phyloP scores from a whole-genome alignment of 2,888 invertebrate species.

The Trichacis sp. region DNA sequence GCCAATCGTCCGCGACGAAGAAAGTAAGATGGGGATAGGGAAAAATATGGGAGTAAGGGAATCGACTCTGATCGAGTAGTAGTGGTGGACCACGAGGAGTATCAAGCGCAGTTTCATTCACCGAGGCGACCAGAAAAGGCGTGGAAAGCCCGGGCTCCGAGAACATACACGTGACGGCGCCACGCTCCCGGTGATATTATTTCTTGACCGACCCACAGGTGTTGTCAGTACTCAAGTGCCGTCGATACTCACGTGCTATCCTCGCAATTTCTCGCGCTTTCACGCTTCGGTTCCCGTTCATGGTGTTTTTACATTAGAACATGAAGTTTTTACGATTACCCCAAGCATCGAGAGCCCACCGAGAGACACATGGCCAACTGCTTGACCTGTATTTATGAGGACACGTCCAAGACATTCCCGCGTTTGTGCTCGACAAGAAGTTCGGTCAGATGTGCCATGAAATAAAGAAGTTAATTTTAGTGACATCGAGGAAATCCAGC shows the following conservation, averaged over 20 bases:
- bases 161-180: conserved; percentile 10
- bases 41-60: conserved; percentile 15
- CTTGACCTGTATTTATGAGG: too few species aligned
- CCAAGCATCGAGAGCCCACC: too few species aligned
- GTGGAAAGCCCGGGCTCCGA: conserved; percentile 32
- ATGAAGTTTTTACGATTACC: too few species aligned
- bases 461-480: conserved; percentile 31
- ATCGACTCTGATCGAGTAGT: conserved; percentile 23
- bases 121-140: conserved; percentile 39
- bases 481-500: conserved; percentile 39
- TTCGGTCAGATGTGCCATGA: conserved; percentile 64
- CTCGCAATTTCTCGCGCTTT: too few species aligned
- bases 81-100: conserved; percentile 35
- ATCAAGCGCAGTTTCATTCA: conserved; percentile 41
- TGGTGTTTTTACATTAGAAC: too few species aligned
- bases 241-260: too few species aligned
- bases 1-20: conserved; percentile 5
- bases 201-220: background rate
- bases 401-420: too few species aligned
- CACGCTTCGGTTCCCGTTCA: too few species aligned
- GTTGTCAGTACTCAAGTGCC: too few species aligned
- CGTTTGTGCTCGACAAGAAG: too few species aligned
- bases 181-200: background rate
- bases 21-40: conserved; percentile 16
- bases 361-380: too few species aligned